Percentiles rank a stretch among this genome's conserved stretches.
Conservation (phyloP, 2,888 invertebrate genomes). For the Dromius quadrimaculatus region DNA sequence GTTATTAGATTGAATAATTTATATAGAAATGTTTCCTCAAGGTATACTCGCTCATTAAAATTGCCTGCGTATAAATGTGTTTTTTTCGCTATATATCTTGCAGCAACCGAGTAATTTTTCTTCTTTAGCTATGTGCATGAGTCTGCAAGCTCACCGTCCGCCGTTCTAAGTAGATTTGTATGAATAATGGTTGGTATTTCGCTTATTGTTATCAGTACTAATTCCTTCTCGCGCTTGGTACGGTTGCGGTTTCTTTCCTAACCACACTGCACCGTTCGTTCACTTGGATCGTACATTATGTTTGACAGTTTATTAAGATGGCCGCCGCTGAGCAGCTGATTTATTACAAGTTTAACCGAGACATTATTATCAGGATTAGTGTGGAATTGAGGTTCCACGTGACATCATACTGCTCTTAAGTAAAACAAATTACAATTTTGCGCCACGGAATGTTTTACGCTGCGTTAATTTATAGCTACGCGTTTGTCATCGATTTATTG, state of each 20-base stretch:
- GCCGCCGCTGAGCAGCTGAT: slow-evolving; percentile 52
- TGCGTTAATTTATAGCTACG: slow-evolving; percentile 44
- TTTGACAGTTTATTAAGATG: slow-evolving; percentile 52
- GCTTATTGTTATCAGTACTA: slow-evolving; percentile 34
- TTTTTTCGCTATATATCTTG: too few species aligned
- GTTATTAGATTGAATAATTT: too few species aligned
- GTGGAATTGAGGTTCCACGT: slow-evolving; percentile 55
- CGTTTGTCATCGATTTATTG: slow-evolving; percentile 52
- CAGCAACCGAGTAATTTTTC: slow-evolving; percentile 13
- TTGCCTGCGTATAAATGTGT: too few species aligned
- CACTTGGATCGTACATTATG: slow-evolving; percentile 45
- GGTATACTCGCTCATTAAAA: too few species aligned
- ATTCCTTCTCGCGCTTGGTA: background rate
- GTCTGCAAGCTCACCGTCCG: background rate
- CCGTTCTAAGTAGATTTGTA: slow-evolving; percentile 20
- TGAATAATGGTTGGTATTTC: slow-evolving; percentile 28
- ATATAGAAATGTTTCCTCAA: too few species aligned
- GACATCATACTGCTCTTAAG: slow-evolving; percentile 62
- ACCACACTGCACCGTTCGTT: slow-evolving; percentile 24
- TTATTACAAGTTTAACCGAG: slow-evolving; percentile 55
- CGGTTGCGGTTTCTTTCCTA: slow-evolving; percentile 1
- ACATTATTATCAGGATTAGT: slow-evolving; percentile 57
- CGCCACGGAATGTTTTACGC: slow-evolving; percentile 44
- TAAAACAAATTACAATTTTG: slow-evolving; percentile 61
- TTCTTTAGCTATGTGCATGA: background rate